Conservation (phyloP, 2,797 vertebrate genomes). For the Enoplosus armatus region DNA sequence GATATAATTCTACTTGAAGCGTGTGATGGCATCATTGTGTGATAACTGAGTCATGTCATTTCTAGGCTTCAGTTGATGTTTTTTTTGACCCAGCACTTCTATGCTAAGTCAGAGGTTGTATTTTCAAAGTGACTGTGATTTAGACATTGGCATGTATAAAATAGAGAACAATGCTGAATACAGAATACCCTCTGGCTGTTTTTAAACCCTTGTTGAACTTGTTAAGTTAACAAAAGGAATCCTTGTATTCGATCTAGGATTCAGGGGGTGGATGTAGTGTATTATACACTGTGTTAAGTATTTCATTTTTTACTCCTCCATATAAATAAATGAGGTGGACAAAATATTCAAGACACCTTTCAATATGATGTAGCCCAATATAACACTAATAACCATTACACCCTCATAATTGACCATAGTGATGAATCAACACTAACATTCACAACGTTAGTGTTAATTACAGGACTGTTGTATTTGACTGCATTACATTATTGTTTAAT, state of each 20-base stretch:
- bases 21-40: constrained; percentile 37
- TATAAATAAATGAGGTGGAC: not conserved
- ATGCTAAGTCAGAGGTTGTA: constrained; percentile 27
- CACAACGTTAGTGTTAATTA: not conserved
- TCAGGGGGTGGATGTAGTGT: not conserved
- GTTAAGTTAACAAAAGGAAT: constrained; percentile 6
- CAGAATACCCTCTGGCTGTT: not conserved
- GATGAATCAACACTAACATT: not conserved
- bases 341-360: constrained; percentile 17
- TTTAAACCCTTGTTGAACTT: constrained; percentile 39
- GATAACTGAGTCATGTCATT: constrained; percentile 51
- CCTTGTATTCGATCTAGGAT: not conserved
- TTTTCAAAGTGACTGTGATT: constrained; percentile 50
- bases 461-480: constrained; percentile 1
- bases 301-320: not conserved
- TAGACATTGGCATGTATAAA: constrained; percentile 13
- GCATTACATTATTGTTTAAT: not conserved
- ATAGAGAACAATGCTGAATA: constrained; percentile 16
- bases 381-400: not conserved
- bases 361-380: not conserved
- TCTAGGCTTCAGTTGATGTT: constrained; percentile 43
- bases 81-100: constrained; percentile 48
- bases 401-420: not conserved
- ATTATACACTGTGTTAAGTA: not conserved
- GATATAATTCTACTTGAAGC: constrained; percentile 40